Conservation (phyloP, 2,888 invertebrate species). For the Eristalinus sepulchralis region DNA sequence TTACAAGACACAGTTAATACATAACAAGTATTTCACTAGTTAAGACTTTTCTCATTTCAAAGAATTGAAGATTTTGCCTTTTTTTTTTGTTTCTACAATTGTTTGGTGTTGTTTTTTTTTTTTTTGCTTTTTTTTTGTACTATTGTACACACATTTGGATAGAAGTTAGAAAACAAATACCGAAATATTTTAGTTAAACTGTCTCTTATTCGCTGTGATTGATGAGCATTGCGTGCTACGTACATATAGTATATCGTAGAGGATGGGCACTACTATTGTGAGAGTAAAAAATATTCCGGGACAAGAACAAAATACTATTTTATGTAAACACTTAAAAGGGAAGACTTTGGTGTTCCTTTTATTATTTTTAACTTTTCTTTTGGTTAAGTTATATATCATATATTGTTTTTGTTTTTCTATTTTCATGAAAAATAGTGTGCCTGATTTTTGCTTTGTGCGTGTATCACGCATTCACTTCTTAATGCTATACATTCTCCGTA, state of each 20-base stretch:
- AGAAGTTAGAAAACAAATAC: conserved; percentile 10
- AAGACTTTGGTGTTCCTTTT: conserved; percentile 70
- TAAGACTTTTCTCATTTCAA: neutral
- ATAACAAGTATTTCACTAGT: conserved; percentile 56
- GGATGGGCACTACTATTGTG: conserved; percentile 30
- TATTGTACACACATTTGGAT: conserved; percentile 48
- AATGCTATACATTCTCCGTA: conserved; percentile 49
- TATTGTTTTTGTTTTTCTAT: conserved; percentile 7
- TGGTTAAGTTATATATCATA: conserved; percentile 21
- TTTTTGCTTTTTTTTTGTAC: conserved; percentile 45
- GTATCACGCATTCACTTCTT: conserved; percentile 60
- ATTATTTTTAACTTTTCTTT: conserved; percentile 1
- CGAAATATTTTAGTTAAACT: conserved; percentile 10
- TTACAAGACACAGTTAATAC: conserved; percentile 70
- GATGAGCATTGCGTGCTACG: conserved; percentile 27
- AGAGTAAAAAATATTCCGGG: conserved; percentile 39
- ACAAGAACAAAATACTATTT: conserved; percentile 26
- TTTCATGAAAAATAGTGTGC: conserved; percentile 40
- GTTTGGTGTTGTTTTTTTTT: conserved; percentile 43
- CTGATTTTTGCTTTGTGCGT: conserved; percentile 60
- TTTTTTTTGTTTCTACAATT: neutral
- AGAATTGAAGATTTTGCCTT: neutral
- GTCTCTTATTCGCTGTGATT: conserved; percentile 43
- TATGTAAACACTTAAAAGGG: conserved; percentile 49
- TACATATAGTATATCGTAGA: conserved; percentile 7